Conservation (phyloP, 2,888 invertebrate species). For the Nesidiocoris tenuis region DNA sequence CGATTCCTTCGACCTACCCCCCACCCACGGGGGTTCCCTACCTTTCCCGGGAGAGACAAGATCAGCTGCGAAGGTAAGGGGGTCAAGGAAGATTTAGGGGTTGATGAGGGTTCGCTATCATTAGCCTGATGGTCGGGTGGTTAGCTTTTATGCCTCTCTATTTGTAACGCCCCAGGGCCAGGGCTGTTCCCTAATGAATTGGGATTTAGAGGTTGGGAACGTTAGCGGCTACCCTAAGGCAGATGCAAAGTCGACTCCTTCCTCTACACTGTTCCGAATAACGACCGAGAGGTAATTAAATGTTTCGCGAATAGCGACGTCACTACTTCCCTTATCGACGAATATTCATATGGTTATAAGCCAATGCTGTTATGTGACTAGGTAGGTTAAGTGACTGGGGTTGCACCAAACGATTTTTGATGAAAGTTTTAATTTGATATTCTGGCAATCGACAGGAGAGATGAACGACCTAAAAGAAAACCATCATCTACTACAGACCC, state of each 20-base stretch:
- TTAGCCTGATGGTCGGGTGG: constrained; percentile 39
- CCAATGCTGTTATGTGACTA: too few relatives aligned
- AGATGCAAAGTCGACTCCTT: not conserved
- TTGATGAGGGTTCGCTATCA: constrained; percentile 42
- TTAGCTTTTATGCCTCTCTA: constrained; percentile 37
- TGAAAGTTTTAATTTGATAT: too few relatives aligned
- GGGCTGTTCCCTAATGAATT: constrained; percentile 29
- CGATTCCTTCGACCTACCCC: not conserved
- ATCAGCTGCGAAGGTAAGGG: constrained; percentile 32
- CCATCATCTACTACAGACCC: too few relatives aligned
- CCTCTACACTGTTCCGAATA: not conserved
- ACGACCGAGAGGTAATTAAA: not conserved
- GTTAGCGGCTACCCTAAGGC: not conserved
- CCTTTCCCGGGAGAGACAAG: constrained; percentile 4
- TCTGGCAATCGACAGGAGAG: too few relatives aligned
- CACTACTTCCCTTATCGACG: too few relatives aligned
- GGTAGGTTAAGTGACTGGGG: too few relatives aligned
- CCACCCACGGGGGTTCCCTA: not conserved
- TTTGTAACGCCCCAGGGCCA: constrained; percentile 15
- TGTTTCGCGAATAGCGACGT: too few relatives aligned
- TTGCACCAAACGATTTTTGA: too few relatives aligned
- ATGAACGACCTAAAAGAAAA: too few relatives aligned
- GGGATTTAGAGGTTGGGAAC: constrained; percentile 26
- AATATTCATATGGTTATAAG: too few relatives aligned
- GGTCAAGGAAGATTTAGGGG: constrained; percentile 29